Conservation (phyloP, 2,888 invertebrate species). For the Metallyticus violacea region DNA sequence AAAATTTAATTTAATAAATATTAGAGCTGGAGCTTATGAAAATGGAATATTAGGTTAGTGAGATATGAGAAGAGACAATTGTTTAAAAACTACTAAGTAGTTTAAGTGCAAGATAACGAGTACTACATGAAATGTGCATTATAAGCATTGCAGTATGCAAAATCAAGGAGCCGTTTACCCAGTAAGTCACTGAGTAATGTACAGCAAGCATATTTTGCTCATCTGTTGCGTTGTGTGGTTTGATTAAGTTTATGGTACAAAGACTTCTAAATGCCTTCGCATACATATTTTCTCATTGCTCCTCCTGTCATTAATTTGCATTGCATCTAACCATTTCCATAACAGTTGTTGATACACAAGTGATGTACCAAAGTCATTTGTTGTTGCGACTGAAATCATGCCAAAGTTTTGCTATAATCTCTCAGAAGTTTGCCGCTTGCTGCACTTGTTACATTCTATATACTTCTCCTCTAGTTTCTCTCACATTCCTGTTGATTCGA, state of each 20-base stretch:
- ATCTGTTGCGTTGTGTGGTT: neutral
- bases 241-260: neutral
- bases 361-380: too few species aligned
- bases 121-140: neutral
- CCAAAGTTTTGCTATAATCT: slow-evolving; percentile 4
- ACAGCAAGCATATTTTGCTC: too few species aligned
- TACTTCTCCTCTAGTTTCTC: neutral
- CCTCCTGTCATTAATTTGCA: too few species aligned
- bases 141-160: neutral
- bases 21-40: too few species aligned
- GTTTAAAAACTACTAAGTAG: too few species aligned
- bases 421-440: neutral
- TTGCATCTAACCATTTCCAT: too few species aligned
- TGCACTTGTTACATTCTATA: neutral
- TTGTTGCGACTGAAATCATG: neutral
- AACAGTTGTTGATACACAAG: neutral
- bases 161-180: neutral
- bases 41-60: too few species aligned
- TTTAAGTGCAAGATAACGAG: neutral
- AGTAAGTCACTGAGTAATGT: neutral
- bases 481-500: neutral
- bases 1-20: too few species aligned
- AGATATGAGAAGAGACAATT: too few species aligned
- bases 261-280: neutral
- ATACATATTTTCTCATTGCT: neutral